phyloP scores from a whole-genome alignment of 2,113 vertebrate species.

The Athene noctua region DNA sequence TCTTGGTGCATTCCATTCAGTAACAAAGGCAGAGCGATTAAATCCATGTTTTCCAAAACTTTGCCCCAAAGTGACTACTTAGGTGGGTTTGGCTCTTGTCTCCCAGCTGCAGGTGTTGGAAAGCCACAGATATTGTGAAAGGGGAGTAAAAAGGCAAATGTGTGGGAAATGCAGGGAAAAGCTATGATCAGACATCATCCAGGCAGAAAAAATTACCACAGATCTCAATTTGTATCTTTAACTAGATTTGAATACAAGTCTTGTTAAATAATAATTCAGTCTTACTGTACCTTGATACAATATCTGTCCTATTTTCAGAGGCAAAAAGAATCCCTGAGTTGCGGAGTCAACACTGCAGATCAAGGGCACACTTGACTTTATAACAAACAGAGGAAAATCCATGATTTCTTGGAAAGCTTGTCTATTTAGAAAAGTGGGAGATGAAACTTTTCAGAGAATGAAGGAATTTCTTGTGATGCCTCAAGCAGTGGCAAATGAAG shows the following conservation, averaged over 20 bases:
- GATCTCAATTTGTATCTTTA: neutral
- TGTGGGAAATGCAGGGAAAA: neutral
- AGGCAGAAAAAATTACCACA: neutral
- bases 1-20: neutral
- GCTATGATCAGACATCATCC: accelerated
- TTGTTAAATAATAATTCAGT: neutral
- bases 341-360: neutral
- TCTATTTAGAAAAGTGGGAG: neutral
- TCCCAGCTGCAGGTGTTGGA: neutral
- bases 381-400: neutral
- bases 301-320: neutral
- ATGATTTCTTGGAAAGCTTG: neutral
- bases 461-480: neutral
- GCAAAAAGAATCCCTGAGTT: neutral
- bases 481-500: neutral
- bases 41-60: neutral
- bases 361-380: accelerated
- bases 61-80: neutral
- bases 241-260: neutral
- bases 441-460: neutral
- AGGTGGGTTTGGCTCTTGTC: neutral
- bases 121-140: neutral
- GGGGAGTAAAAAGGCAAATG: accelerated
- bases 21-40: neutral
- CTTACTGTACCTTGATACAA: neutral